These are phyloP conservation scores for Puffinus mauretanicus DNA, from an alignment of 2,113 vertebrate genomes.

Conservation along the genomic window DNA sequence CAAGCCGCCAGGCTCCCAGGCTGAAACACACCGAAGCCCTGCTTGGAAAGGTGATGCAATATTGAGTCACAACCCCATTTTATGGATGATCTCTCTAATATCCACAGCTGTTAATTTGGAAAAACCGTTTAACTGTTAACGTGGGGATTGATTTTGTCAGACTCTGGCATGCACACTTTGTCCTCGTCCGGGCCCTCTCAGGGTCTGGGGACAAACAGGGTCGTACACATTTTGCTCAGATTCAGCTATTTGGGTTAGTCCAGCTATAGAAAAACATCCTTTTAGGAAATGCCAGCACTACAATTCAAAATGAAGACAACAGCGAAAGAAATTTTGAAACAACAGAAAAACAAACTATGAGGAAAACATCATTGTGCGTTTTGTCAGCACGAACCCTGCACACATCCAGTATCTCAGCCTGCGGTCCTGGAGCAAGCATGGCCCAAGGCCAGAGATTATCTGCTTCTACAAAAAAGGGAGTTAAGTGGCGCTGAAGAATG, in stretches of 20 bases:
- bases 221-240: background rate
- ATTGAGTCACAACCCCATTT: constrained; percentile 20
- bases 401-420: background rate
- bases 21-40: background rate
- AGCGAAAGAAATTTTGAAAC: background rate
- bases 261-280: background rate
- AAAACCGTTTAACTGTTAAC: background rate
- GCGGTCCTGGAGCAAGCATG: background rate
- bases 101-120: background rate
- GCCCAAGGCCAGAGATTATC: background rate
- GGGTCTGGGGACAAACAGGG: background rate
- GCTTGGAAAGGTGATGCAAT: constrained; percentile 30
- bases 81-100: background rate
- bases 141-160: background rate
- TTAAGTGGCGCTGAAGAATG: background rate
- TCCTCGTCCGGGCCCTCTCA: background rate
- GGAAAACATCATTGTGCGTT: background rate
- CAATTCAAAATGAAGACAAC: background rate
- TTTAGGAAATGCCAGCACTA: background rate
- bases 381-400: background rate
- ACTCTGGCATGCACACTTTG: background rate
- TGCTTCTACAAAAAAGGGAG: background rate
- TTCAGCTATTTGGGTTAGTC: background rate
- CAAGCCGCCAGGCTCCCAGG: background rate
- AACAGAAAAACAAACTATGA: background rate